Conservation (phyloP, 2,888 invertebrate genomes). For the Lamellibrachia columna region DNA sequence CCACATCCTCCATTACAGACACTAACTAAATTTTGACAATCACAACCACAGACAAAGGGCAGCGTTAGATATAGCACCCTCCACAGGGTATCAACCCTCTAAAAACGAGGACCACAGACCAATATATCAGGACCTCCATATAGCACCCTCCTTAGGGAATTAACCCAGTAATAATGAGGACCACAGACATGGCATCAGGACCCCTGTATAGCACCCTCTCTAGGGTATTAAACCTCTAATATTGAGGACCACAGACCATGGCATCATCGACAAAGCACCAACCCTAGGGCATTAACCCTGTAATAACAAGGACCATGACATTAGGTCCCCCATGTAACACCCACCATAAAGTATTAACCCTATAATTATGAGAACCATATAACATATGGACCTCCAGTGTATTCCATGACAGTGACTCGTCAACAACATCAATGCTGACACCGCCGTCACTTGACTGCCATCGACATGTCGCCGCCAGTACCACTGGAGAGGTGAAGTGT, state of each 20-base stretch:
- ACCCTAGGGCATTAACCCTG: too few species aligned
- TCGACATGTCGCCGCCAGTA: neutral
- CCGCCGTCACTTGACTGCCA: neutral
- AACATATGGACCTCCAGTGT: neutral
- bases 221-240: neutral
- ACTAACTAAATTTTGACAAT: too few species aligned
- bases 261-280: neutral
- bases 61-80: neutral
- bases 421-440: neutral
- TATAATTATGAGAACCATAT: neutral
- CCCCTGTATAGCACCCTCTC: neutral
- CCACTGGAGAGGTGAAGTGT: neutral
- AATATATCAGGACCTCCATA: neutral
- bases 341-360: neutral
- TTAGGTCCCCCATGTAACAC: neutral
- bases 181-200: neutral
- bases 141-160: neutral
- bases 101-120: neutral
- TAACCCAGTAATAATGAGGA: neutral
- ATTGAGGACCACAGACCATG: neutral
- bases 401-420: neutral
- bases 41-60: neutral
- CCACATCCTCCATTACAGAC: too few species aligned
- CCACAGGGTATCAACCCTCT: too few species aligned
- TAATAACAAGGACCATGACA: neutral